Percentiles rank a stretch among this genome's conserved stretches.
These are phyloP conservation scores for Heliconius hermathena DNA, from an alignment of 1,140 invertebrate species.

Conservation along the genomic window DNA sequence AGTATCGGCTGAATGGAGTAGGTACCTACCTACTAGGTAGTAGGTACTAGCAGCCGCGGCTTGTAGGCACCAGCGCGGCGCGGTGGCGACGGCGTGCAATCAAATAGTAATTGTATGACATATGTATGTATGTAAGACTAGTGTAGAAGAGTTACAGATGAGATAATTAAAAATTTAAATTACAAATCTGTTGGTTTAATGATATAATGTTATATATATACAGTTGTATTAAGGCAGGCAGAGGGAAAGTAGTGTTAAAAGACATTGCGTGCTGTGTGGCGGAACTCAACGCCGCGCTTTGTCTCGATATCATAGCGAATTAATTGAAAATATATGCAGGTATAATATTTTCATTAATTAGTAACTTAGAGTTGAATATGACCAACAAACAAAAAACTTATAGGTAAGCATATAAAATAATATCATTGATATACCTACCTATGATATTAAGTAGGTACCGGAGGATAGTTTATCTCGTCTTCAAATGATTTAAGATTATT, in stretches of 20 bases:
- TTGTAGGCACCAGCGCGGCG: conserved; percentile 28
- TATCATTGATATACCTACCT: no score
- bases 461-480: no score
- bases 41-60: conserved; percentile 31
- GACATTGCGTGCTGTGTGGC: no score
- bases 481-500: background rate
- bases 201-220: background rate
- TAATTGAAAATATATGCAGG: no score
- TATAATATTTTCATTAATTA: background rate
- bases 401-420: no score
- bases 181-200: background rate
- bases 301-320: no score
- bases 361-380: no score
- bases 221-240: no score
- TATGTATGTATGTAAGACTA: background rate
- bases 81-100: conserved; percentile 57
- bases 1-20: conserved; percentile 49
- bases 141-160: background rate
- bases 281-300: no score
- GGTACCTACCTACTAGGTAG: conserved; percentile 18
- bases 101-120: conserved; percentile 67
- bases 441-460: no score
- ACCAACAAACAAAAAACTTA: no score
- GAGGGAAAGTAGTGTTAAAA: no score
- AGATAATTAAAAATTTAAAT: background rate